A percentile compares a stretch with the other conserved stretches of the same genome.
Evolutionary conservation across 2,888 invertebrate genomes (phyloP).

Genomic region (Orthosia incerta): DNA sequence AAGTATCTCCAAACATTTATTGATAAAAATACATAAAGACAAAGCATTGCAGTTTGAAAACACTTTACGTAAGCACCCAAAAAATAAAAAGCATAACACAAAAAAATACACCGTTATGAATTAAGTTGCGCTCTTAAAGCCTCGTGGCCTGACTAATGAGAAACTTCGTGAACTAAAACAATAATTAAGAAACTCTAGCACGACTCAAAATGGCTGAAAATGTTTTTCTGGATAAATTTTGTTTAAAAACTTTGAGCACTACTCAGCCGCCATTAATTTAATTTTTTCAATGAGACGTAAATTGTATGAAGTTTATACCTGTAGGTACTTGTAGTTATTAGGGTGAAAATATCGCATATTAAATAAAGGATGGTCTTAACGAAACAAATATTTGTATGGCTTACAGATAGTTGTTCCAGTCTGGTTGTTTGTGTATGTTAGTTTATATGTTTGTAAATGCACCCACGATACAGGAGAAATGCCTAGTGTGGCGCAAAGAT

Average conservation of each 20-base stretch:
- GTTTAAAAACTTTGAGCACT: constrained; percentile 30
- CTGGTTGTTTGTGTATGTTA: too few species aligned
- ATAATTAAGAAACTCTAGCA: constrained; percentile 63
- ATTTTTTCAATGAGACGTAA: constrained; percentile 25
- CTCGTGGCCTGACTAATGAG: constrained; percentile 66
- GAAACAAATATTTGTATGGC: too few species aligned
- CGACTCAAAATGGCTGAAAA: constrained; percentile 49
- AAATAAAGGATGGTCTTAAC: too few species aligned
- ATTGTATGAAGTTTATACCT: background rate
- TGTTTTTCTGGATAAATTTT: constrained; percentile 32
- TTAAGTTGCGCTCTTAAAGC: constrained; percentile 60
- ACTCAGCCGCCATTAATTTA: constrained; percentile 31
- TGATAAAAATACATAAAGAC: too few species aligned
- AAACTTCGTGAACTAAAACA: constrained; percentile 67
- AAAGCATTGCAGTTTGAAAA: background rate
- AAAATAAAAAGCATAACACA: constrained; percentile 21
- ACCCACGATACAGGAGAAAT: too few species aligned
- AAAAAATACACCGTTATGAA: constrained; percentile 56
- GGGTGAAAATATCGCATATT: background rate
- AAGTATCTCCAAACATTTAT: too few species aligned
- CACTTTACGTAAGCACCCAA: background rate
- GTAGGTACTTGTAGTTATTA: background rate
- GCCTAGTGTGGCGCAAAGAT: too few species aligned
- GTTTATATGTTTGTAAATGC: too few species aligned
- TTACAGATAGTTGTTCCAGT: too few species aligned